A percentile compares a stretch with the other conserved stretches of the same genome.
Evolutionary conservation across 1,140 invertebrate genomes (phyloP).

Genomic region (Drosophila setifemur): DNA sequence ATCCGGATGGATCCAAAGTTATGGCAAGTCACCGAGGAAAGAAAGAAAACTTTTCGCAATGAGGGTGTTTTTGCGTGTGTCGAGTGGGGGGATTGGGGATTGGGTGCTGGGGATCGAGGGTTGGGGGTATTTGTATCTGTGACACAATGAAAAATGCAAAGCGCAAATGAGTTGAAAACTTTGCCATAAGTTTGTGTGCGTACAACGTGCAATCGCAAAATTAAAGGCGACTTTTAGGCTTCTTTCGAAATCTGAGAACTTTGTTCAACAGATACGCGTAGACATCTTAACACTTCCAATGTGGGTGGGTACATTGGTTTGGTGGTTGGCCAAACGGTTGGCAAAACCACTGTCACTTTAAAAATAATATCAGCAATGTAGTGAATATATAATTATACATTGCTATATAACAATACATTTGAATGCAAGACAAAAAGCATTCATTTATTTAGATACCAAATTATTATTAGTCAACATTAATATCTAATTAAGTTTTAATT

Average conservation of each 20-base stretch:
- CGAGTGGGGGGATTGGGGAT: no score
- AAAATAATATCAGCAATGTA: no score
- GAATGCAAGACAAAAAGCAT: no score
- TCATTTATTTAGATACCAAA: no score
- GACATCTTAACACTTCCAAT: not conserved
- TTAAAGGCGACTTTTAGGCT: slow-evolving; percentile 63
- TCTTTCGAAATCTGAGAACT: slow-evolving; percentile 45
- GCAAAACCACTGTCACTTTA: no score
- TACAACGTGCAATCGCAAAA: slow-evolving; percentile 45
- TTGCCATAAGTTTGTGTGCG: slow-evolving; percentile 67
- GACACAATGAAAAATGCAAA: slow-evolving; percentile 76
- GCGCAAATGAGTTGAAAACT: slow-evolving; percentile 80
- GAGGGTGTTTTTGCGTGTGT: slow-evolving; percentile 2
- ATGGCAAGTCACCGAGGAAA: slow-evolving; percentile 25
- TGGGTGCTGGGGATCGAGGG: no score
- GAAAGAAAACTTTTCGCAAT: slow-evolving; percentile 31
- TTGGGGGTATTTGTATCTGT: slow-evolving; percentile 37
- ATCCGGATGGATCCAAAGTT: slow-evolving; percentile 30
- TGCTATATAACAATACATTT: no score
- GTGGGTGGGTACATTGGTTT: slow-evolving; percentile 14
- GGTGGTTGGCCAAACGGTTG: no score
- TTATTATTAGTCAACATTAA: no score
- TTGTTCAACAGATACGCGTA: slow-evolving; percentile 44
- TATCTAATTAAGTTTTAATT: no score
- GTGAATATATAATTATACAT: no score